A percentile compares a stretch with the other conserved stretches of the same genome.
Conservation (phyloP, 2,797 vertebrate genomes). For the Pelobates cultripes region DNA sequence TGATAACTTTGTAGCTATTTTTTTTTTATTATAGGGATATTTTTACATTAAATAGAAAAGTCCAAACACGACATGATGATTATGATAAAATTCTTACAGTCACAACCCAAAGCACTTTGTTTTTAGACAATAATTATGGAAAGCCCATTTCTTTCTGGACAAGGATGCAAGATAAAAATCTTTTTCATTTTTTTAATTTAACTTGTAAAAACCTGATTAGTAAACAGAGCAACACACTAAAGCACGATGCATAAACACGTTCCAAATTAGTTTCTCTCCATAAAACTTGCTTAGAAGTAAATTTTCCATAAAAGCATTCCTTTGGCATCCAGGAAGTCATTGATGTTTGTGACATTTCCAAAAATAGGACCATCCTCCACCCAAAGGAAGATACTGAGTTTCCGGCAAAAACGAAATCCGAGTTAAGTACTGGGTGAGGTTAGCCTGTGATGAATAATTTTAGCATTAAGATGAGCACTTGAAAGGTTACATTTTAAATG, state of each 20-base stretch:
- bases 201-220: too few relatives aligned
- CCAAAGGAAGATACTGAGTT: slow-evolving; percentile 43
- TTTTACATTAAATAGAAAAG: too few relatives aligned
- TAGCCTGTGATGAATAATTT: slow-evolving; percentile 37
- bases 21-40: too few relatives aligned
- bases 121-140: too few relatives aligned
- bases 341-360: slow-evolving; percentile 24
- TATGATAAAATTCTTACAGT: too few relatives aligned
- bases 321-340: slow-evolving; percentile 7
- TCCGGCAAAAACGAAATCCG: slow-evolving; percentile 29
- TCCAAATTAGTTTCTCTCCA: not conserved
- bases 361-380: slow-evolving; percentile 20
- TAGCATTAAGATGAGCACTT: slow-evolving; percentile 5
- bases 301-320: not conserved
- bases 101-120: too few relatives aligned
- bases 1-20: too few relatives aligned
- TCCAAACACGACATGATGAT: too few relatives aligned
- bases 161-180: too few relatives aligned
- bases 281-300: not conserved
- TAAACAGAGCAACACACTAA: too few relatives aligned
- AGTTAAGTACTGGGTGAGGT: slow-evolving; percentile 39
- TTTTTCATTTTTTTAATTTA: too few relatives aligned
- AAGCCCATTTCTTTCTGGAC: too few relatives aligned
- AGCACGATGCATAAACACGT: not conserved
- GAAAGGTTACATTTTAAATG: not conserved